phyloP scores from a whole-genome alignment of 92 coral and sea anemone genomes.

The Micromussa lordhowensis region DNA sequence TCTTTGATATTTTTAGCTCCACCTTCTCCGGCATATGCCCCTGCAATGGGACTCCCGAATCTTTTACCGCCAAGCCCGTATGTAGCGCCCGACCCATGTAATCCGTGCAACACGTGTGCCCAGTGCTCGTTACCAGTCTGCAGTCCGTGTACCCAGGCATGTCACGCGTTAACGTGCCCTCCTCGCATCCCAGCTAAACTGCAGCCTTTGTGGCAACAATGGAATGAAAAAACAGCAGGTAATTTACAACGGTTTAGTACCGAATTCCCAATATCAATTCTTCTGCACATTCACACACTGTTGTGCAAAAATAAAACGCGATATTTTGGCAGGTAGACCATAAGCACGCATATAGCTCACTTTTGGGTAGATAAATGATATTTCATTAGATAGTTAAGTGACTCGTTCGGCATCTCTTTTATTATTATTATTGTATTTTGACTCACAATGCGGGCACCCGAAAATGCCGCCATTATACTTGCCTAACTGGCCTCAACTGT shows the following conservation, averaged over 20 bases:
- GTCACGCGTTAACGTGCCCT: slow-evolving; percentile 74
- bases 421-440: neutral
- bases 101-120: slow-evolving; percentile 77
- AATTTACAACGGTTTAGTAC: neutral
- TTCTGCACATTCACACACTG: neutral
- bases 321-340: neutral
- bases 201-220: slow-evolving; percentile 83
- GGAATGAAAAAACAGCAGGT: slow-evolving; percentile 90
- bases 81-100: slow-evolving; percentile 55
- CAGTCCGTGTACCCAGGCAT: slow-evolving; percentile 73
- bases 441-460: neutral
- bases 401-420: no score
- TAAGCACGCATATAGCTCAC: neutral
- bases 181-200: slow-evolving; percentile 58
- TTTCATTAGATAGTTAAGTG: no score
- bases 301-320: neutral
- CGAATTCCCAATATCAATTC: neutral
- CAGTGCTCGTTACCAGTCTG: slow-evolving; percentile 73
- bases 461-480: neutral
- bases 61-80: slow-evolving; percentile 41
- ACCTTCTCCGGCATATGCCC: slow-evolving; percentile 35
- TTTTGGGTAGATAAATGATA: no score
- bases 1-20: slow-evolving; percentile 1
- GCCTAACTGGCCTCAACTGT: no score
- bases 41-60: slow-evolving; percentile 55